Base-by-base conservation (phyloP, 2,888 invertebrate species). In the Xestia rhomboidea region DNA sequence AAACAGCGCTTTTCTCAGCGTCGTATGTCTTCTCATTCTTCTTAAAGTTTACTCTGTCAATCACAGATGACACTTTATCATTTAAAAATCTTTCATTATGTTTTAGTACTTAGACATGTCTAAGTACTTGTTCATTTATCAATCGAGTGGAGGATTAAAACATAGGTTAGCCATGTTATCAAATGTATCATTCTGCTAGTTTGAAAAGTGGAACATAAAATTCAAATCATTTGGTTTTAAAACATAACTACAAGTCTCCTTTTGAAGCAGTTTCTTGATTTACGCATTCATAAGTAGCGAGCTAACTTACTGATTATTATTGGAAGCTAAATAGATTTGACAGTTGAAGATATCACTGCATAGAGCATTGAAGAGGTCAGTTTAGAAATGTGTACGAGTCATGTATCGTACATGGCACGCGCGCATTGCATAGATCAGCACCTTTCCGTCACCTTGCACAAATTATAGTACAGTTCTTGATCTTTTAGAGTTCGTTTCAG, bases 1-100 rank as follows among this genome's bases (percentile, higher is more conserved):
- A 98, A 57, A 99, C 99, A 90, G 98, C 99, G 92, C 99, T 99
- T 93, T 98, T 98, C 89, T 98, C 98, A 76, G 98, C 97, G 92
- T 98, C 98, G 96, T 99, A 99, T 86, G 98, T 98, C 95, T 98
- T 98, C 94, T 99, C 99, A 96, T 99, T 99, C 96, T 99, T 99
- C 97, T 99, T 99, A 97, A 99, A 99, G 97, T 99, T 99, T 51
- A 99, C 99, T 90, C 99, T 99, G 97, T 62, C 79, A 87, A 91
- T 77, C 64, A 89, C 85, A 90, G 78, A 77, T 71, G 74, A 72
- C 30, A 68, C 30, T 41, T 66, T 24, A 71, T 66, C 68, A 75
- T 54, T 73, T 30, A 24, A 30, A 44, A 34, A 62, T 60, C 10
- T n/a, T 27, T 27, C 27, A 34, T n/a, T 3, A 15, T 46, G 13